Percentiles rank a stretch among this genome's conserved stretches.
Evolutionary conservation across 2,888 invertebrate genomes (phyloP).

Genomic region (Folsomia manolachei): DNA sequence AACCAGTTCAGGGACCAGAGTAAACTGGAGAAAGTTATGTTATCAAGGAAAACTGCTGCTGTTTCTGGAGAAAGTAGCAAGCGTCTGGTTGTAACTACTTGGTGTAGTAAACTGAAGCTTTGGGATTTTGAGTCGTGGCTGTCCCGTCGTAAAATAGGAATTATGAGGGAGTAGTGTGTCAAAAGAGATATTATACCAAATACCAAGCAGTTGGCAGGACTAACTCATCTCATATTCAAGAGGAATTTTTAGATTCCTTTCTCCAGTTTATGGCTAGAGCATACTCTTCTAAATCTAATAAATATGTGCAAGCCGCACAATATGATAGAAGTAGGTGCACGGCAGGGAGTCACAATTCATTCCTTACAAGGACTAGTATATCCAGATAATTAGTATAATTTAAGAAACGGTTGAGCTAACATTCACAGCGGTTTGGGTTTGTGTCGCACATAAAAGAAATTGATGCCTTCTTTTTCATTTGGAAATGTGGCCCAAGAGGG

Average conservation of each 20-base stretch:
- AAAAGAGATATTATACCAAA: not conserved
- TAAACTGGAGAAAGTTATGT: not conserved
- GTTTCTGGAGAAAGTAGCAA: too few relatives aligned
- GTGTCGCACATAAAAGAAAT: not conserved
- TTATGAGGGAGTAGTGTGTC: not conserved
- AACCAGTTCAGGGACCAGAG: not conserved
- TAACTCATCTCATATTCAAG: too few relatives aligned
- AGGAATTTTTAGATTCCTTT: not conserved
- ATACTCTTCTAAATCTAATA: not conserved
- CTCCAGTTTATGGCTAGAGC: too few relatives aligned
- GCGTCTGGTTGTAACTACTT: not conserved
- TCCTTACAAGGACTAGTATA: too few relatives aligned
- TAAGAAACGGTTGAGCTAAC: not conserved
- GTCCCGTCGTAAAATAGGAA: not conserved
- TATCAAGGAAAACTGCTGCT: too few relatives aligned
- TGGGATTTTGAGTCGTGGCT: not conserved
- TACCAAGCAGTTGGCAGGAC: too few relatives aligned
- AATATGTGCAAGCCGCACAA: not conserved
- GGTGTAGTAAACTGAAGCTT: too few relatives aligned
- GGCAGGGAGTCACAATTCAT: not conserved
- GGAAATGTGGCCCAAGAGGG: not conserved
- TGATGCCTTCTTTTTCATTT: not conserved
- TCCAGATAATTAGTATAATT: not conserved
- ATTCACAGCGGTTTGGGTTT: not conserved
- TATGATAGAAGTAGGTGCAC: not conserved